These are phyloP conservation scores for Drosophila maculinotata DNA, from an alignment of 2,888 invertebrate genomes.

Conservation along the genomic window DNA sequence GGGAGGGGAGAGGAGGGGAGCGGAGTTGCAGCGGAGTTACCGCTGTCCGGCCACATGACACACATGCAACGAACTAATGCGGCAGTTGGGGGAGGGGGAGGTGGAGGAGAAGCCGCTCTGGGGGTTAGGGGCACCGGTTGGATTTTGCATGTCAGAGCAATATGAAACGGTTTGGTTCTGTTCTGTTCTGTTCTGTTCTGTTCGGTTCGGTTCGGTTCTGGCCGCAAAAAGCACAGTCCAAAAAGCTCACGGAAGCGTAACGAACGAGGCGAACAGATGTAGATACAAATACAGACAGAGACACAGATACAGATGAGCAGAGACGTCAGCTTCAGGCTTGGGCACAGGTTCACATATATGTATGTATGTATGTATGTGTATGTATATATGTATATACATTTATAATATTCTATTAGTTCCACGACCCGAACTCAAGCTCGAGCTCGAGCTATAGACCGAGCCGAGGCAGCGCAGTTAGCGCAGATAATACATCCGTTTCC, in stretches of 20 bases:
- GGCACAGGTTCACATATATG: slow-evolving; percentile 49
- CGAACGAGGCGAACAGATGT: slow-evolving; percentile 55
- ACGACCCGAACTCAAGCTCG: slow-evolving; percentile 66
- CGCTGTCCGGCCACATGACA: slow-evolving; percentile 56
- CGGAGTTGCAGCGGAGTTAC: slow-evolving; percentile 6
- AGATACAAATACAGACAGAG: slow-evolving; percentile 1
- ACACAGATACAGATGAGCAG: slow-evolving; percentile 39
- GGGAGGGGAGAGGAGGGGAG: background rate
- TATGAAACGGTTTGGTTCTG: slow-evolving; percentile 30
- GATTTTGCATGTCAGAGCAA: slow-evolving; percentile 68
- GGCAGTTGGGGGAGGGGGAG: background rate
- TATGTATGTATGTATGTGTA: background rate
- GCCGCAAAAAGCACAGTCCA: slow-evolving; percentile 75
- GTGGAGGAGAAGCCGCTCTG: background rate
- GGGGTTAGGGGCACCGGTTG: slow-evolving; percentile 13
- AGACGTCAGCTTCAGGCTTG: slow-evolving; percentile 49
- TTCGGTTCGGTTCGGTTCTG: slow-evolving; percentile 6
- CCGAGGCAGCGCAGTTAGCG: slow-evolving; percentile 81
- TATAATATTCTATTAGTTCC: slow-evolving; percentile 81
- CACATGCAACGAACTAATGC: slow-evolving; percentile 61
- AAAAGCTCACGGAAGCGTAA: slow-evolving; percentile 77
- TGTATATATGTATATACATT: slow-evolving; percentile 16
- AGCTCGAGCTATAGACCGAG: slow-evolving; percentile 38
- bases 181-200: slow-evolving; percentile 20
- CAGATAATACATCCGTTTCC: slow-evolving; percentile 86